These are phyloP conservation scores for Lutraria lutraria DNA, from an alignment of 2,888 invertebrate genomes.

Conservation along the genomic window DNA sequence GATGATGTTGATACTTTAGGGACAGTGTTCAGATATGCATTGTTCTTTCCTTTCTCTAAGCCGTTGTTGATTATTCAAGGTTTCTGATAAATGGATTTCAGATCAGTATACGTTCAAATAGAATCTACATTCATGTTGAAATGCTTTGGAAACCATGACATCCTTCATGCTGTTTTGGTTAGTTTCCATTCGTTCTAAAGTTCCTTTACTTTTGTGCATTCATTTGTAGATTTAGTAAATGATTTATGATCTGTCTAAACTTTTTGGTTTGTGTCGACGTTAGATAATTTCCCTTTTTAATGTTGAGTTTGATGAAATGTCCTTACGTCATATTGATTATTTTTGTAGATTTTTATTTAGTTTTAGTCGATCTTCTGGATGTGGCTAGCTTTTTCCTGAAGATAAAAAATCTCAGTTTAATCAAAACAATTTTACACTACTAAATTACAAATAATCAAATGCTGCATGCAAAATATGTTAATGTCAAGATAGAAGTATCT, in stretches of 20 bases:
- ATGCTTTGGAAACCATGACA: too few relatives aligned
- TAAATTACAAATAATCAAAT: too few relatives aligned
- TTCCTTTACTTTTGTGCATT: background rate
- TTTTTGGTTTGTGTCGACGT: conserved; percentile 12
- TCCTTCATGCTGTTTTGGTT: too few relatives aligned
- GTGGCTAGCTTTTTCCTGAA: conserved; percentile 88
- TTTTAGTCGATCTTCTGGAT: conserved; percentile 87
- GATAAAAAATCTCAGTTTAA: conserved; percentile 42
- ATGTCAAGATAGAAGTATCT: too few relatives aligned
- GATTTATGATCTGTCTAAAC: background rate
- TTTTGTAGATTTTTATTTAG: too few relatives aligned
- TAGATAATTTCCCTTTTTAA: background rate
- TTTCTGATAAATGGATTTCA: too few relatives aligned
- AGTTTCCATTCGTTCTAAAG: background rate
- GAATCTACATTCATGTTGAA: too few relatives aligned
- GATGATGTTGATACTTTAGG: background rate
- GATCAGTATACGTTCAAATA: background rate
- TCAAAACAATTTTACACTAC: too few relatives aligned
- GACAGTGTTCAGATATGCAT: background rate
- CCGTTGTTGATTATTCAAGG: background rate
- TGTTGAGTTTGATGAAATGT: conserved; percentile 25
- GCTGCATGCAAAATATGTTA: too few relatives aligned
- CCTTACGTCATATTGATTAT: background rate
- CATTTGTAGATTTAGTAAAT: background rate
- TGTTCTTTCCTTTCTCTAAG: background rate